These are phyloP conservation scores for Cyphomyrus plagiostoma DNA, from an alignment of 2,113 vertebrate species.

Conservation along the genomic window DNA sequence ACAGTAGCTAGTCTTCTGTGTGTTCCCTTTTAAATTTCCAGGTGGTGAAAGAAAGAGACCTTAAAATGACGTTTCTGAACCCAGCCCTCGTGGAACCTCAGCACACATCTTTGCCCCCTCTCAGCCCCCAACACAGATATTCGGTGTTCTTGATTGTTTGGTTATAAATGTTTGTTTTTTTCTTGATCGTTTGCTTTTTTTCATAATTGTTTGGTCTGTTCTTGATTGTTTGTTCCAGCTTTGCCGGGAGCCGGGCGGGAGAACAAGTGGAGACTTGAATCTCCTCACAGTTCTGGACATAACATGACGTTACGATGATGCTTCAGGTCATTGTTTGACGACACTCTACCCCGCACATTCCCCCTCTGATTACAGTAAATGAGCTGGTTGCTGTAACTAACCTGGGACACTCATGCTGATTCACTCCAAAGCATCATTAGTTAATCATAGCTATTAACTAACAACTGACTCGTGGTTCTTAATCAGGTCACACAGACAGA, in stretches of 20 bases:
- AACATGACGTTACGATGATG: neutral
- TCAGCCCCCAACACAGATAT: neutral
- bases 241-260: neutral
- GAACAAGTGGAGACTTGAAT: neutral
- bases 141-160: neutral
- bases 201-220: neutral
- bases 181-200: neutral
- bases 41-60: neutral
- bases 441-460: neutral
- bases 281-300: neutral
- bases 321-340: neutral
- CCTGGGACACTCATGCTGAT: neutral
- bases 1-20: neutral
- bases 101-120: neutral
- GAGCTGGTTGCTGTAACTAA: neutral
- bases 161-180: neutral
- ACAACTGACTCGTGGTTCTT: neutral
- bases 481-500: neutral
- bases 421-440: neutral
- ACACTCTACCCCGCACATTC: neutral
- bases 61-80: neutral
- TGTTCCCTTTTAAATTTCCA: neutral
- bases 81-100: neutral
- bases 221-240: neutral
- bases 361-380: neutral